phyloP scores from a whole-genome alignment of 1,140 invertebrate species.

The Cydia fagiglandana region DNA sequence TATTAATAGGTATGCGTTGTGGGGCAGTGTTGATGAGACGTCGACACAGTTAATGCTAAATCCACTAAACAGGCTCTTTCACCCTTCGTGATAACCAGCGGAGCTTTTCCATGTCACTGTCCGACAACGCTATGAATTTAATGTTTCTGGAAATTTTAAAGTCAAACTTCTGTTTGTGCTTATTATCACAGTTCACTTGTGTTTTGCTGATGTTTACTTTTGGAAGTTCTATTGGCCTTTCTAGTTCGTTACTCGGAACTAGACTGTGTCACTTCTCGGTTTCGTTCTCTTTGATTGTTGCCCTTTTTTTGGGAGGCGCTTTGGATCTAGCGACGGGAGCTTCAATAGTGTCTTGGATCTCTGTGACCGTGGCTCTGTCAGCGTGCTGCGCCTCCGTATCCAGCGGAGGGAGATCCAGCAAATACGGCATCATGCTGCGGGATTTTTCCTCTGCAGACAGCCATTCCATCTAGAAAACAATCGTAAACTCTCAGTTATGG shows the following conservation, averaged over 20 bases:
- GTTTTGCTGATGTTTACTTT: conserved; percentile 37
- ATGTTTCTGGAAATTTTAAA: conserved; percentile 46
- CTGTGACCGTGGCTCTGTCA: conserved; percentile 41
- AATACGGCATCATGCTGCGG: conserved; percentile 69
- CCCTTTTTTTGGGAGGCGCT: conserved; percentile 40
- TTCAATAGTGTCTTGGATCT: conserved; percentile 37
- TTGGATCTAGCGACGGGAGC: conserved; percentile 37
- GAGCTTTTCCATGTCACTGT: conserved; percentile 50
- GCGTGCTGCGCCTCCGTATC: conserved; percentile 38
- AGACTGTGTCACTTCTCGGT: conserved; percentile 63
- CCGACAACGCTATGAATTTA: conserved; percentile 47
- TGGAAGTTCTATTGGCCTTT: conserved; percentile 36
- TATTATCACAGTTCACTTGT: conserved; percentile 53
- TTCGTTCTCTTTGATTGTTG: conserved; percentile 43
- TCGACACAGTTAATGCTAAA: not conserved
- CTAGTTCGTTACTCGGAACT: conserved; percentile 29
- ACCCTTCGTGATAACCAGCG: conserved; percentile 44
- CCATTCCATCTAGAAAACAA: conserved; percentile 66
- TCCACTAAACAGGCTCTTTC: conserved; percentile 33
- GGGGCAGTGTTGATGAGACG: not conserved
- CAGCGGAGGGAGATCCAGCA: conserved; percentile 62
- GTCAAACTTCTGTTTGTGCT: conserved; percentile 45
- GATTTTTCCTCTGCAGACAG: conserved; percentile 65
- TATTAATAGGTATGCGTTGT: no score
- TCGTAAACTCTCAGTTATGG: not conserved